These are phyloP conservation scores for Ophion ellenae DNA, from an alignment of 2,888 invertebrate genomes.

Conservation along the genomic window DNA sequence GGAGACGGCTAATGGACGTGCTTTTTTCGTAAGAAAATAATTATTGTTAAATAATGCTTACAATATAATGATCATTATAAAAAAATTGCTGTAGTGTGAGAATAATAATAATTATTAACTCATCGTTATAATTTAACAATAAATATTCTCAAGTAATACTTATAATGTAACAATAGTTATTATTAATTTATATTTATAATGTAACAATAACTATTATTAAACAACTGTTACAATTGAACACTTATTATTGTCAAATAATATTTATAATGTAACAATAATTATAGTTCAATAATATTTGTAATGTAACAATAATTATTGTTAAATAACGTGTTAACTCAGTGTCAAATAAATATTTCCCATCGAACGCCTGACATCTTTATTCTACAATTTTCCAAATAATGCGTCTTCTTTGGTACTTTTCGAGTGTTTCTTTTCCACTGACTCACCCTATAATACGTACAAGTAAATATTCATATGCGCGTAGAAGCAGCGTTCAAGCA, in stretches of 20 bases:
- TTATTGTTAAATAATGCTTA: neutral
- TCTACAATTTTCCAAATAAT: neutral
- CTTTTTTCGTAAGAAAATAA: neutral
- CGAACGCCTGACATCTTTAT: neutral
- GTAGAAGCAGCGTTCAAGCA: neutral
- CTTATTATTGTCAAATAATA: neutral
- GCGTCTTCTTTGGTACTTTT: neutral
- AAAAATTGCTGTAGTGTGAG: neutral
- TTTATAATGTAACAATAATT: neutral
- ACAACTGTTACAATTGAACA: too few species aligned
- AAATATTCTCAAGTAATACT: neutral
- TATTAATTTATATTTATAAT: neutral
- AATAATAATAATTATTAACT: neutral
- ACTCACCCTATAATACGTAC: neutral
- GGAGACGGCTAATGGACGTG: neutral
- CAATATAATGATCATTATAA: neutral
- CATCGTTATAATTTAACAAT: neutral
- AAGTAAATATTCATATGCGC: neutral
- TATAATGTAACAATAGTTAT: neutral
- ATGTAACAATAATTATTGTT: neutral
- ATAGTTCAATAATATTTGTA: neutral
- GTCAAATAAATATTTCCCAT: neutral
- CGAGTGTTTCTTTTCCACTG: neutral
- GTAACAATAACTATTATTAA: neutral
- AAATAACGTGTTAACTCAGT: neutral